Percentiles rank a stretch among this genome's conserved stretches.
These are phyloP conservation scores for Xestia ashworthii DNA, from an alignment of 2,888 invertebrate genomes.

Conservation along the genomic window DNA sequence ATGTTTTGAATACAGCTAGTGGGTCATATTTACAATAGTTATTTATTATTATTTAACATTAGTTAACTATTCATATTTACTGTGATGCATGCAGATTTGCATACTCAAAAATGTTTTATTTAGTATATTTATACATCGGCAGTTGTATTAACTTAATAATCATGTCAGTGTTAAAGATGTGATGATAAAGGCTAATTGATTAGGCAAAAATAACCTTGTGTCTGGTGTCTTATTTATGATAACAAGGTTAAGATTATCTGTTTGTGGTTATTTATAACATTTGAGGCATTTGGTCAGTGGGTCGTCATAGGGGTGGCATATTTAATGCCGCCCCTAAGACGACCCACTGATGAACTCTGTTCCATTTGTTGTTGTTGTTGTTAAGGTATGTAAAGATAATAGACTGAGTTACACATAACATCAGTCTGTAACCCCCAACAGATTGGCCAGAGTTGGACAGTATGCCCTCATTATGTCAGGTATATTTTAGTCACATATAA, in stretches of 20 bases:
- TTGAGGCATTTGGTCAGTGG: neutral
- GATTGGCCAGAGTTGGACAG: neutral
- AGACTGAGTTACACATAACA: neutral
- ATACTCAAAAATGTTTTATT: constrained; percentile 12
- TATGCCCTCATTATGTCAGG: neutral
- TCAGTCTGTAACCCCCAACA: neutral
- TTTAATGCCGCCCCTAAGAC: too few species aligned
- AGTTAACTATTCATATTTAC: neutral
- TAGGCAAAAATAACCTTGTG: constrained; percentile 45
- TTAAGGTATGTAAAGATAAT: too few species aligned
- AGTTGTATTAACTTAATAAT: constrained; percentile 34
- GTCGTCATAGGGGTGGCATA: too few species aligned
- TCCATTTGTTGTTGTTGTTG: too few species aligned
- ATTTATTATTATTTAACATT: constrained; percentile 8
- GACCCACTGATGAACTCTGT: neutral
- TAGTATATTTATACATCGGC: constrained; percentile 11
- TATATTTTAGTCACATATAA: neutral
- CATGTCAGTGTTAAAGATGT: constrained; percentile 41
- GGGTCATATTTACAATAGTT: constrained; percentile 30
- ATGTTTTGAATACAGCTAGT: constrained; percentile 22
- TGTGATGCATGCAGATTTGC: neutral
- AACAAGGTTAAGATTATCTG: constrained; percentile 6
- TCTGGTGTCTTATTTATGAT: constrained; percentile 33
- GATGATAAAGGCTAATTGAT: constrained; percentile 32
- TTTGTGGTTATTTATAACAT: constrained; percentile 23